Conservation (phyloP, 2,113 vertebrate species). For the Apistogramma diplotaenia region DNA sequence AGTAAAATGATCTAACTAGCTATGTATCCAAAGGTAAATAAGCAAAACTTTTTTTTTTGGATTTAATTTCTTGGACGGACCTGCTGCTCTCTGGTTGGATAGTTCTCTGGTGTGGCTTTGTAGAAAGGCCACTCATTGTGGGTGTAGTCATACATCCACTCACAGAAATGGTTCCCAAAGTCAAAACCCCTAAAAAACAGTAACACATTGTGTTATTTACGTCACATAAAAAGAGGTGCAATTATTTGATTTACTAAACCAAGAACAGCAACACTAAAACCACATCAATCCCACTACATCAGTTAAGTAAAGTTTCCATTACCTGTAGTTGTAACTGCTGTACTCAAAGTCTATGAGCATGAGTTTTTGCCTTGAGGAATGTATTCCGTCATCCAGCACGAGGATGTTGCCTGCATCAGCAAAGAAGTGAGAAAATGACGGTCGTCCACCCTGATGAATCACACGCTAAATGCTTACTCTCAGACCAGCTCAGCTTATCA, state of each 20-base stretch:
- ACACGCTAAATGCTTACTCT: background rate
- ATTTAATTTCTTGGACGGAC: constrained; percentile 52
- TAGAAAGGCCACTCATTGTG: constrained; percentile 84
- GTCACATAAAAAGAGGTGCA: background rate
- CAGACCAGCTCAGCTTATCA: background rate
- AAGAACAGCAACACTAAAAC: background rate
- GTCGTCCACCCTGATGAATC: background rate
- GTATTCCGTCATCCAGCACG: constrained; percentile 71
- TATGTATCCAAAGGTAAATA: too few species aligned
- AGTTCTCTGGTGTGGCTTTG: constrained; percentile 79
- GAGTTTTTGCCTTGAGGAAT: constrained; percentile 72
- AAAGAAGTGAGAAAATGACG: background rate
- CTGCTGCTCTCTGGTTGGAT: constrained; percentile 86
- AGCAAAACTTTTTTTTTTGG: background rate
- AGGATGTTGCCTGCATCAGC: constrained; percentile 85
- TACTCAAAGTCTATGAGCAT: constrained; percentile 98
- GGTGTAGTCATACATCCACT: constrained; percentile 92
- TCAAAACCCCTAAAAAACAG: constrained; percentile 87
- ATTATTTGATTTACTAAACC: background rate
- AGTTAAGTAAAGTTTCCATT: background rate
- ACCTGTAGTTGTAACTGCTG: constrained; percentile 98
- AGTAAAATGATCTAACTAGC: too few species aligned
- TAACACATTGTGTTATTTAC: background rate
- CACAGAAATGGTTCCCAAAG: constrained; percentile 93
- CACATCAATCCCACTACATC: background rate